A percentile compares a stretch with the other conserved stretches of the same genome.
Conservation (phyloP, 2,113 vertebrate species). For the Haliaeetus leucogaster region DNA sequence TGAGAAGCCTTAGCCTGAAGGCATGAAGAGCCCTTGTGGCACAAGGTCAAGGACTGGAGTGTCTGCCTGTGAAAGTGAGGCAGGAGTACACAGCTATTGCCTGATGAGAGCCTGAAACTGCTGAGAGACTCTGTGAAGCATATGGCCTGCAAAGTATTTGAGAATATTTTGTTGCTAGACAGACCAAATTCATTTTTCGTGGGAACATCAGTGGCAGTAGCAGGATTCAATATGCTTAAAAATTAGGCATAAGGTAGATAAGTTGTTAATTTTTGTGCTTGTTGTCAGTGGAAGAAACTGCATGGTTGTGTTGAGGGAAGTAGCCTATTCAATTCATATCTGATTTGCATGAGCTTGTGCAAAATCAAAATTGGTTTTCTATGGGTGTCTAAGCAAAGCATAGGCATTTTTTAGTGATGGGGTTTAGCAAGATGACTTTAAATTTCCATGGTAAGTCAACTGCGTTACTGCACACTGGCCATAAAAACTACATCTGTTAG, state of each 20-base stretch:
- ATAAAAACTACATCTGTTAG: neutral
- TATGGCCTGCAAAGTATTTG: neutral
- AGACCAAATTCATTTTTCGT: neutral
- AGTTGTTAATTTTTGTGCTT: neutral
- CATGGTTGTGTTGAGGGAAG: neutral
- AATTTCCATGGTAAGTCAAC: neutral
- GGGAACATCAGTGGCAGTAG: neutral
- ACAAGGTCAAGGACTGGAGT: accelerated
- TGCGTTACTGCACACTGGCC: neutral
- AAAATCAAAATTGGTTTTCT: neutral
- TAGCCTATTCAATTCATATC: neutral
- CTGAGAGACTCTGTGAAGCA: neutral
- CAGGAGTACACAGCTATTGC: neutral
- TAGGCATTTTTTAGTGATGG: neutral
- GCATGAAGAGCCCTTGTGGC: accelerated
- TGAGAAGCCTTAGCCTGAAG: neutral
- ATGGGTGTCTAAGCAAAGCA: neutral
- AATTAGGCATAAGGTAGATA: neutral
- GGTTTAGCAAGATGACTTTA: neutral
- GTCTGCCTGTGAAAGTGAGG: neutral
- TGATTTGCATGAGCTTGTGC: neutral
- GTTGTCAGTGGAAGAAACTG: neutral
- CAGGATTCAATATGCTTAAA: neutral
- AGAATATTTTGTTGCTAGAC: neutral
- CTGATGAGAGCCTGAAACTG: neutral